A percentile compares a stretch with the other conserved stretches of the same genome.
Evolutionary conservation across 2,888 invertebrate species (phyloP).

Genomic region (Drosophila eohydei): DNA sequence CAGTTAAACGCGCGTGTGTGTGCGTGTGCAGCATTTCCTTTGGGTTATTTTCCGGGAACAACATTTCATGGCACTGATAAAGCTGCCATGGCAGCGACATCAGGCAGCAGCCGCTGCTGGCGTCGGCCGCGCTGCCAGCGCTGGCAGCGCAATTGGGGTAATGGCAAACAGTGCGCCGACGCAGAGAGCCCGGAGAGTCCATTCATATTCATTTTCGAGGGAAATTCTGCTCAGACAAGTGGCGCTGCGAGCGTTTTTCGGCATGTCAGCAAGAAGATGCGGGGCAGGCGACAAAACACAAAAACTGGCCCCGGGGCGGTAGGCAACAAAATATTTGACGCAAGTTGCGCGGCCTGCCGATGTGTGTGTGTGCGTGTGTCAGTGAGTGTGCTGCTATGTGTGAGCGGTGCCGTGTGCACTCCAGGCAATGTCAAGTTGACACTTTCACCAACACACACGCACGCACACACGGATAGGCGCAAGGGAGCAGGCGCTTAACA

Average conservation of each 20-base stretch:
- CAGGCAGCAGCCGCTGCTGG: slow-evolving; percentile 26
- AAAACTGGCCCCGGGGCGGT: slow-evolving; percentile 62
- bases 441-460: slow-evolving; percentile 73
- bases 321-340: slow-evolving; percentile 77
- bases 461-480: slow-evolving; percentile 23
- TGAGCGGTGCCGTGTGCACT: slow-evolving; percentile 79
- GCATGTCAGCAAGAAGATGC: slow-evolving; percentile 55
- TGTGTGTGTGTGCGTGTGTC: slow-evolving; percentile 35
- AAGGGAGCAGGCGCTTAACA: slow-evolving; percentile 21
- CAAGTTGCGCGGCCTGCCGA: slow-evolving; percentile 52
- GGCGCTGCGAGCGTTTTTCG: slow-evolving; percentile 69
- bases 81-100: slow-evolving; percentile 78
- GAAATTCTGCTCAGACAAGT: slow-evolving; percentile 63
- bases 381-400: slow-evolving; percentile 49
- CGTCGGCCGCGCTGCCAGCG: slow-evolving; percentile 33
- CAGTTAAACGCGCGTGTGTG: slow-evolving; percentile 24
- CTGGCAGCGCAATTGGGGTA: slow-evolving; percentile 53
- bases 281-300: slow-evolving; percentile 44
- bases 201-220: slow-evolving; percentile 33
- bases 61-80: slow-evolving; percentile 81
- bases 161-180: slow-evolving; percentile 22
- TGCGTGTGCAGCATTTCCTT: slow-evolving; percentile 72
- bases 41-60: slow-evolving; percentile 82
- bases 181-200: slow-evolving; percentile 25
- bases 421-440: slow-evolving; percentile 84